Conservation (phyloP, 2,888 invertebrate genomes). For the Pantelozetes paolii region DNA sequence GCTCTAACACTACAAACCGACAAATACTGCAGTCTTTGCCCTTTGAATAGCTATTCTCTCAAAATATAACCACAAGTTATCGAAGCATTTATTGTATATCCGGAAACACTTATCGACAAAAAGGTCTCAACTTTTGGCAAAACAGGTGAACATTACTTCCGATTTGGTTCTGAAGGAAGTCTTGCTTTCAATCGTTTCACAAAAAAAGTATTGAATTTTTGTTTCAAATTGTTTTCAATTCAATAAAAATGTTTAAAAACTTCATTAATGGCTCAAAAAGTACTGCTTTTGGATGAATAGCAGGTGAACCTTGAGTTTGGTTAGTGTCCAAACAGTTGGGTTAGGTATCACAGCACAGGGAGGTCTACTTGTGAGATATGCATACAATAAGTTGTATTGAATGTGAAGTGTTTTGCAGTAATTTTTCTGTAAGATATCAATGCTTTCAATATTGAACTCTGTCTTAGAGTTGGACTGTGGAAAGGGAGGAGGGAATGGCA, state of each 20-base stretch:
- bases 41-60: conserved; percentile 2
- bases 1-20: too few relatives aligned
- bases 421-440: conserved; percentile 23
- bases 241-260: too few relatives aligned
- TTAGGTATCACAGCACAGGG: neutral
- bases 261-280: too few relatives aligned
- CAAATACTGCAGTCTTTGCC: too few relatives aligned
- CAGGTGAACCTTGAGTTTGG: neutral
- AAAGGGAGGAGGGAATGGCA: too few relatives aligned
- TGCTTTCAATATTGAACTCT: too few relatives aligned
- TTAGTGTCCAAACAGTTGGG: neutral
- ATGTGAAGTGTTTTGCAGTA: conserved; percentile 6
- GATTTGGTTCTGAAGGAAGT: neutral
- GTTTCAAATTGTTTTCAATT: too few relatives aligned
- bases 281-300: too few relatives aligned
- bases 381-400: conserved; percentile 7
- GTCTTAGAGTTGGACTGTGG: too few relatives aligned
- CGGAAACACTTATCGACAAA: conserved; percentile 1
- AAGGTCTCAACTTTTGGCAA: neutral
- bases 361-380: conserved; percentile 24
- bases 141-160: conserved; percentile 25
- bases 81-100: conserved; percentile 29
- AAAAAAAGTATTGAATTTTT: too few relatives aligned
- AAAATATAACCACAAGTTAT: conserved; percentile 12
- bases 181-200: neutral